Percentiles rank a stretch among this genome's conserved stretches.
Conservation (phyloP, 2,797 vertebrate genomes). For the Sebastolobus alascanus region DNA sequence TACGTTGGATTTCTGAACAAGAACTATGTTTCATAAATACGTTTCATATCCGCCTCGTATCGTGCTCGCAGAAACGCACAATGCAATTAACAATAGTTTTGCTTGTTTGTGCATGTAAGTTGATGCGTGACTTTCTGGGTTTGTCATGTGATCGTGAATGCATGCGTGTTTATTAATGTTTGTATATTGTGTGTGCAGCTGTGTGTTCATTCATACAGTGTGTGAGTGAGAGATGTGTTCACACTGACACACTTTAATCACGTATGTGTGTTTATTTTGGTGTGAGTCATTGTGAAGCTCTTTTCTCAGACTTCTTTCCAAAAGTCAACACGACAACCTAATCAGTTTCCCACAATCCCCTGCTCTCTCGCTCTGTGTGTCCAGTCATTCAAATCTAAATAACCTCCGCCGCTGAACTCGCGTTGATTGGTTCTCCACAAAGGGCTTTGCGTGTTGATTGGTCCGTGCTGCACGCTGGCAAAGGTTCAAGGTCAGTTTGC, state of each 20-base stretch:
- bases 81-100: no score
- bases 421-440: conserved; percentile 44
- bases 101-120: background rate
- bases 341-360: conserved; percentile 65
- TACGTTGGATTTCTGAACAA: background rate
- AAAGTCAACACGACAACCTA: conserved; percentile 43
- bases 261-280: conserved; percentile 16
- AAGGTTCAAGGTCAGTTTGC: conserved; percentile 55
- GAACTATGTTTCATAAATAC: background rate
- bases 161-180: background rate
- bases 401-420: background rate
- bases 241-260: background rate
- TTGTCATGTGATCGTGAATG: background rate
- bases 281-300: conserved; percentile 8
- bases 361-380: conserved; percentile 2
- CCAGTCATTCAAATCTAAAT: conserved; percentile 50
- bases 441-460: conserved; percentile 44
- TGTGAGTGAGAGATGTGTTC: background rate
- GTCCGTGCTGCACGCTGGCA: conserved; percentile 19
- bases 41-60: background rate
- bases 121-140: background rate
- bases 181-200: background rate
- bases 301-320: conserved; percentile 53
- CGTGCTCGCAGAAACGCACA: background rate
- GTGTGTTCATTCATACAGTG: background rate